Base-by-base conservation (phyloP, 1,140 invertebrate species). In the Drosophila sechellia region DNA sequence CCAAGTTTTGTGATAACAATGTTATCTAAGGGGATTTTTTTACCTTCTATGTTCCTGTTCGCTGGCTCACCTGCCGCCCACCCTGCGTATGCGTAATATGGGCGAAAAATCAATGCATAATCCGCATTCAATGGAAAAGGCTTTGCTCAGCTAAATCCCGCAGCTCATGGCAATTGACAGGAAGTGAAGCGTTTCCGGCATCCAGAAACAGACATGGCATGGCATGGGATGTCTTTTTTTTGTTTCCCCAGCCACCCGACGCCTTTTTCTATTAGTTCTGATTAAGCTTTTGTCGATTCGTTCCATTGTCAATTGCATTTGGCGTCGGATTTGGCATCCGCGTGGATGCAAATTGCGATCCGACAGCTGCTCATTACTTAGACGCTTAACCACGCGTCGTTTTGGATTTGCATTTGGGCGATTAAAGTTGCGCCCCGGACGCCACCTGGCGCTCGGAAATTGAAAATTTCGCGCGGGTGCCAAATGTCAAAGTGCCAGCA, bases 361-460 rank as follows among this genome's bases (percentile, higher is more conserved):
- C 60, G 73, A 71, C 42, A 70, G 39, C 58, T 64, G 53, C 79
- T 81, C 79, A 81, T 81, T 81, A 81, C 81, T 81, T 81, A 81
- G 75, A 69, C 80, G 80, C 79, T 81, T 84, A 81, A 81, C 79
- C 68, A 77, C 69, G 63, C 80, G 63, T 81, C 79, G 75, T 52
- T 79, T 83, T 79, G 75, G 74, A 70, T 81, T 81, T 81, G 75
- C 79, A 79, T 83, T 81, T 45, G 77, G 79, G 69, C 73, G 79
- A 83, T 81, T 83, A 83, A 81, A 70, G 77, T 77, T 61, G 25
- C 50, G 64, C 49, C 49, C 72, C 52, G 60, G 37, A 43, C 79
- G 61, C 61, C 79, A 83, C 79, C 79, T 83, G 75, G 43, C 74
- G 57, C n/a, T 50, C 52, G 43, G 68, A 54, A 63, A 77, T 83